phyloP scores from a whole-genome alignment of 2,797 vertebrate species.

The Manis pentadactyla region DNA sequence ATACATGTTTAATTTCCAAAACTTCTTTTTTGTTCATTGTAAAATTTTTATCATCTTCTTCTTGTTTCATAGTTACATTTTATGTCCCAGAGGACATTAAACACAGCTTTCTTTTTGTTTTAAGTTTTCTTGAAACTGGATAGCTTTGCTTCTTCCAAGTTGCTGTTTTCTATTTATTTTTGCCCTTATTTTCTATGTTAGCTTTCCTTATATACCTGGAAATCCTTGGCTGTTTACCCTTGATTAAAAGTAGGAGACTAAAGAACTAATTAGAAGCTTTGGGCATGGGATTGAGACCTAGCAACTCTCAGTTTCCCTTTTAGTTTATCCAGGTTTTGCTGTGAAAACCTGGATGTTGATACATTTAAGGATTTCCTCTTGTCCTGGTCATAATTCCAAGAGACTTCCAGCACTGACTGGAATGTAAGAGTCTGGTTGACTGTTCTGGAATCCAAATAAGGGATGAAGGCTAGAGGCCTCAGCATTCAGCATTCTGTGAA shows the following conservation, averaged over 20 bases:
- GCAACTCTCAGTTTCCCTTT: not conserved
- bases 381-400: not conserved
- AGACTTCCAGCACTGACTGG: not conserved
- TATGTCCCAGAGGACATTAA: not conserved
- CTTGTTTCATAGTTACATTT: conserved; percentile 24
- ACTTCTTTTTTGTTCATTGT: not conserved
- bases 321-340: not conserved
- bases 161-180: not conserved
- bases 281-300: not conserved
- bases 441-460: not conserved
- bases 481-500: not conserved
- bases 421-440: not conserved
- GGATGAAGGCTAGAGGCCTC: not conserved
- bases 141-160: not conserved
- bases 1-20: not conserved
- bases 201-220: not conserved
- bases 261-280: not conserved
- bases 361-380: not conserved
- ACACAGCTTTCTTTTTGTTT: not conserved
- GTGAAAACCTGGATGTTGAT: not conserved
- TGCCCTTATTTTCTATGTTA: not conserved
- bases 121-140: not conserved
- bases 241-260: not conserved
- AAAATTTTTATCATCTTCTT: not conserved
- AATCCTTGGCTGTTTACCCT: not conserved